Percentiles rank a stretch among this genome's conserved stretches.
phyloP scores from a whole-genome alignment of 2,797 vertebrate species.

The Spondyliosoma cantharus region DNA sequence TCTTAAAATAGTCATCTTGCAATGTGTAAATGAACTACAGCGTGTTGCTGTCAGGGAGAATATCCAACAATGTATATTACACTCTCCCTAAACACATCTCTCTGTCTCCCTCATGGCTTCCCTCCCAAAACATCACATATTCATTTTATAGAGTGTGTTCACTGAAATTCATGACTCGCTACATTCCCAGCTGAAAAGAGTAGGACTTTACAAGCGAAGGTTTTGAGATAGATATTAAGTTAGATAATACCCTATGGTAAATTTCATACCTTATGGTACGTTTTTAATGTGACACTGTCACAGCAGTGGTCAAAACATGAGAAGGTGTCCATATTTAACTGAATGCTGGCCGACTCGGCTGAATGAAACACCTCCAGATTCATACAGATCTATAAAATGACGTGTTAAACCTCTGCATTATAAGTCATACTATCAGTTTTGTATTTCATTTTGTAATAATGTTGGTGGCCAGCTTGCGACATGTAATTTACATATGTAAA shows the following conservation, averaged over 20 bases:
- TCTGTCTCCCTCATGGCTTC: not conserved
- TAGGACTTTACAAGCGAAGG: slow-evolving; percentile 14
- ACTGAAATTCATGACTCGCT: slow-evolving; percentile 34
- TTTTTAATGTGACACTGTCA: slow-evolving; percentile 23
- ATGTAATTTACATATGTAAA: not conserved
- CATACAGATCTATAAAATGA: not conserved
- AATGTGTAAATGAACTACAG: slow-evolving; percentile 48
- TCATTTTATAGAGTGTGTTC: slow-evolving; percentile 36
- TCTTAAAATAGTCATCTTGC: slow-evolving; percentile 56
- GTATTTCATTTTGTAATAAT: not conserved
- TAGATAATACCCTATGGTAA: slow-evolving; percentile 25
- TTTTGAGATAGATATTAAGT: slow-evolving; percentile 24
- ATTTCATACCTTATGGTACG: not conserved
- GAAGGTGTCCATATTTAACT: too few species aligned
- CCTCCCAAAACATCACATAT: slow-evolving; percentile 12
- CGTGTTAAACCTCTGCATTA: too few species aligned
- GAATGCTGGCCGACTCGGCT: not conserved
- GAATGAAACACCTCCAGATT: not conserved
- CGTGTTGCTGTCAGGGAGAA: slow-evolving; percentile 54
- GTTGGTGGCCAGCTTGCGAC: not conserved
- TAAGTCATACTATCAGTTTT: too few species aligned
- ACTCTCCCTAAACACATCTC: slow-evolving; percentile 44
- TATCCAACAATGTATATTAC: slow-evolving; percentile 31
- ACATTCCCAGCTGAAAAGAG: slow-evolving; percentile 17
- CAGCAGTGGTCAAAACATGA: too few species aligned